Conservation (phyloP, 1,140 invertebrate species). For the Nasonia giraulti region DNA sequence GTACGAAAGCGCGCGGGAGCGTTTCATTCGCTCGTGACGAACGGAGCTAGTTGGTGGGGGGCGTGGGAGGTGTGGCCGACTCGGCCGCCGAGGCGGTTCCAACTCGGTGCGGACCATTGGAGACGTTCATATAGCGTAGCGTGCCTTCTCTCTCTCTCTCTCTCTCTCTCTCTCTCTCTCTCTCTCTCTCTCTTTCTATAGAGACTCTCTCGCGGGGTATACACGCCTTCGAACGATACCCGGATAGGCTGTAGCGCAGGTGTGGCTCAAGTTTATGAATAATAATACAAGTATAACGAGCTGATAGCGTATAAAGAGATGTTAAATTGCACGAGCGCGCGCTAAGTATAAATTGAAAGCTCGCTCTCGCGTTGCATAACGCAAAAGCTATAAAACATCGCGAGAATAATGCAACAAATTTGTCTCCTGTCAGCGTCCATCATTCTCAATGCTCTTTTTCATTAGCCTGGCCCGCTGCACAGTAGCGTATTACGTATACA, state of each 20-base stretch:
- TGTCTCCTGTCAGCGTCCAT: slow-evolving; percentile 32
- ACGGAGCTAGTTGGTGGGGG: slow-evolving; percentile 48
- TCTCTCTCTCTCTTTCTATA: slow-evolving; percentile 31
- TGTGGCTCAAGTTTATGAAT: background rate
- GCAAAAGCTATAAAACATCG: background rate
- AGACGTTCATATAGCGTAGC: slow-evolving; percentile 64
- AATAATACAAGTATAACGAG: background rate
- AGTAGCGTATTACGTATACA: background rate
- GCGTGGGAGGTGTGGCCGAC: slow-evolving; percentile 63
- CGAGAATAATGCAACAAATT: slow-evolving; percentile 42
- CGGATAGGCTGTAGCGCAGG: background rate
- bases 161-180: slow-evolving; percentile 7
- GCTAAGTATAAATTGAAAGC: background rate
- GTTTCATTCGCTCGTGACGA: slow-evolving; percentile 48
- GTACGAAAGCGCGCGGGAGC: background rate
- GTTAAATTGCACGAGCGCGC: background rate
- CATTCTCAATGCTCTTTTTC: slow-evolving; percentile 48
- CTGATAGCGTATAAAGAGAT: too few relatives aligned
- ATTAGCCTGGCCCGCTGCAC: slow-evolving; percentile 8
- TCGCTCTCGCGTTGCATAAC: background rate
- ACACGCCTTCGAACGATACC: background rate
- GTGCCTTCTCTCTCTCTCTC: slow-evolving; percentile 43
- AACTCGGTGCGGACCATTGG: slow-evolving; percentile 69
- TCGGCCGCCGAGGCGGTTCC: slow-evolving; percentile 64
- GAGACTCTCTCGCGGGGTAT: background rate